Percentiles rank a stretch among this genome's conserved stretches.
Evolutionary conservation across 1,140 invertebrate species (phyloP).

Genomic region (Propsilocerus akamusi): DNA sequence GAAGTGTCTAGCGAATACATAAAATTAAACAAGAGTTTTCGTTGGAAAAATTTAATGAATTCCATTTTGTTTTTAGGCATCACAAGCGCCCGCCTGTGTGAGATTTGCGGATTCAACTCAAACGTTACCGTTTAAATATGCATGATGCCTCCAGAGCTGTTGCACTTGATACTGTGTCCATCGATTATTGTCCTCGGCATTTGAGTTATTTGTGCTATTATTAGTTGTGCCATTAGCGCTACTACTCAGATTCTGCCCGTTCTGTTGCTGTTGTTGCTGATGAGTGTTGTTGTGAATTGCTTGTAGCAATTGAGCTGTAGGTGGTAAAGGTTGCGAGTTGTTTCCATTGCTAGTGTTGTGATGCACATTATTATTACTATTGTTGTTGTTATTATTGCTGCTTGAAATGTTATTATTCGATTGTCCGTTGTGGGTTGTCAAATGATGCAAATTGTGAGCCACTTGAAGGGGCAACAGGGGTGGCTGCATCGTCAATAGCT

Average conservation of each 20-base stretch:
- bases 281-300: conserved; percentile 9
- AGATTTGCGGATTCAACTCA: no score
- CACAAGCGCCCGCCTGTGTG: no score
- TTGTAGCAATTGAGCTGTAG: conserved; percentile 3
- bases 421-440: neutral
- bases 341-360: neutral
- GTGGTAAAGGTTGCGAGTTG: conserved; percentile 1
- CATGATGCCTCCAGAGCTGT: conserved; percentile 24
- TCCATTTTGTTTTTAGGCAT: no score
- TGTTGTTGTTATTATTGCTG: conserved; percentile 3
- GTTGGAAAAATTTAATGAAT: no score
- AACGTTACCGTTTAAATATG: conserved; percentile 21
- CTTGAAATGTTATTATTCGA: neutral
- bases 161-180: conserved; percentile 25
- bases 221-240: neutral
- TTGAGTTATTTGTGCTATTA: conserved; percentile 8
- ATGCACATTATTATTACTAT: conserved; percentile 1
- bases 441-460: conserved; percentile 20
- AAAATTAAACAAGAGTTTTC: no score
- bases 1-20: no score
- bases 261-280: neutral
- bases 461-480: conserved; percentile 20
- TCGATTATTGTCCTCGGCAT: conserved; percentile 19
- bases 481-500: conserved; percentile 8
- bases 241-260: neutral